Conservation (phyloP, 2,113 vertebrate genomes). For the Chaetops frenatus region DNA sequence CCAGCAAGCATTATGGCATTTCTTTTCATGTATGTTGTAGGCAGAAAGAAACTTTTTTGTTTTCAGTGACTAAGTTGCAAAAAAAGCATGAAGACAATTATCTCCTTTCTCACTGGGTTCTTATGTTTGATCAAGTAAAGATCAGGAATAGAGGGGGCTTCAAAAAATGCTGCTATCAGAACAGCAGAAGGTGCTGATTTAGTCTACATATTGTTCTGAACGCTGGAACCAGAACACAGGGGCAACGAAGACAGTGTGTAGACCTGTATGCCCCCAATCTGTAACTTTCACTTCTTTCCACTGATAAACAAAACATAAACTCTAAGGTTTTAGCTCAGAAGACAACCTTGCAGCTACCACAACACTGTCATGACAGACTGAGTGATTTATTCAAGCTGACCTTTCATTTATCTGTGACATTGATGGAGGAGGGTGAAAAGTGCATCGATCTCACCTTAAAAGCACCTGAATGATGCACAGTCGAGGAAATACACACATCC, state of each 20-base stretch:
- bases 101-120: background rate
- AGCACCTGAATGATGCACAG: background rate
- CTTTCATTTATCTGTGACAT: background rate
- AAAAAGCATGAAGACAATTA: background rate
- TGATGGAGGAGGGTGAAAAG: background rate
- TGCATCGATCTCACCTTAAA: background rate
- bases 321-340: background rate
- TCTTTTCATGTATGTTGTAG: background rate
- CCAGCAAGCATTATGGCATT: background rate
- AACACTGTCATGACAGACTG: background rate
- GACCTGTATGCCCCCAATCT: accelerated
- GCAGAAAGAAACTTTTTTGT: background rate
- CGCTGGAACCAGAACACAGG: background rate
- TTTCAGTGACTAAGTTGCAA: background rate
- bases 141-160: background rate
- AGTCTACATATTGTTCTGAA: background rate
- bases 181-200: background rate
- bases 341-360: background rate
- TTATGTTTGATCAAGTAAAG: background rate
- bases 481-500: background rate
- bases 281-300: background rate
- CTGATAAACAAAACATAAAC: background rate
- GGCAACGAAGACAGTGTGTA: background rate
- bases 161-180: background rate
- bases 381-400: background rate